phyloP scores from a whole-genome alignment of 2,888 invertebrate genomes.

The Mechanitis messenoides region DNA sequence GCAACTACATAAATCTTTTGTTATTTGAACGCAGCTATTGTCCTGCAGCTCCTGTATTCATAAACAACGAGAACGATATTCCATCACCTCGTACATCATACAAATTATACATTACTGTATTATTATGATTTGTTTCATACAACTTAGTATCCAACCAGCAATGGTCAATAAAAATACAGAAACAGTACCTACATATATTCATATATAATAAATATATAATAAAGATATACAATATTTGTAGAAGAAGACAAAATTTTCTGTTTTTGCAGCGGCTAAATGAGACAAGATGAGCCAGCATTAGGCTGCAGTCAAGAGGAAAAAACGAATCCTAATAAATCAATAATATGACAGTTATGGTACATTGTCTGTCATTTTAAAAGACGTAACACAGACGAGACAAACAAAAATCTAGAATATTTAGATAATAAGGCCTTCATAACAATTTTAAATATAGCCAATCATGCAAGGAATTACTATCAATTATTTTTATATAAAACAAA shows the following conservation, averaged over 20 bases:
- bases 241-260: background rate
- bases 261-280: conserved; percentile 37
- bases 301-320: conserved; percentile 33
- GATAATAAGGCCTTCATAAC: background rate
- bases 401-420: too few relatives aligned
- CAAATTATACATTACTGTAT: conserved; percentile 12
- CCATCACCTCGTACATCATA: conserved; percentile 33
- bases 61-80: conserved; percentile 38
- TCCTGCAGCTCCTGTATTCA: conserved; percentile 53
- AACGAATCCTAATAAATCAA: conserved; percentile 38
- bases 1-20: conserved; percentile 49
- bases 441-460: background rate
- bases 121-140: conserved; percentile 7
- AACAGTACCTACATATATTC: too few relatives aligned
- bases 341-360: conserved; percentile 37
- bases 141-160: background rate
- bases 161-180: background rate
- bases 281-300: conserved; percentile 36
- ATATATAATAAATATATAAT: background rate
- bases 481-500: too few relatives aligned
- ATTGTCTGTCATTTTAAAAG: conserved; percentile 24
- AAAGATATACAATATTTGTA: conserved; percentile 1
- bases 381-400: background rate
- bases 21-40: conserved; percentile 51
- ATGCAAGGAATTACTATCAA: too few relatives aligned